These are phyloP conservation scores for Drosophila bocqueti DNA, from an alignment of 1,140 invertebrate genomes.

Conservation along the genomic window DNA sequence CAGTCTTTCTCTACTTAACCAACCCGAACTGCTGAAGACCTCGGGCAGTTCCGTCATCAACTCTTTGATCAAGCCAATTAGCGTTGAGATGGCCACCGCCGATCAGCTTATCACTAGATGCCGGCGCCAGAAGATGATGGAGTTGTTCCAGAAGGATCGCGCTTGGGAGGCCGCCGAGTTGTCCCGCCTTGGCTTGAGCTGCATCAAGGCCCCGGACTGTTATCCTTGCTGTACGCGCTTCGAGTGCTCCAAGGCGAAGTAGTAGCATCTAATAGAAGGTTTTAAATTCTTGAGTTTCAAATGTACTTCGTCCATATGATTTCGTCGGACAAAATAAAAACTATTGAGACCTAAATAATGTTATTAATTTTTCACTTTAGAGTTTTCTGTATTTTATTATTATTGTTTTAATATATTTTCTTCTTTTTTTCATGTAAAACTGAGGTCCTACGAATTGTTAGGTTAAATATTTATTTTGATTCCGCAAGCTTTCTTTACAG, in stretches of 20 bases:
- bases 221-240: conserved; percentile 26
- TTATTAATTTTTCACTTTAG: background rate
- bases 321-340: background rate
- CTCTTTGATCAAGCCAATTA: conserved; percentile 39
- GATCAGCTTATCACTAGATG: conserved; percentile 16
- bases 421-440: background rate
- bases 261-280: background rate
- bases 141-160: conserved; percentile 42
- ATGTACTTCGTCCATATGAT: background rate
- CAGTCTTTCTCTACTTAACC: conserved; percentile 46
- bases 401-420: background rate
- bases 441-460: background rate
- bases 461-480: background rate
- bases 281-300: background rate
- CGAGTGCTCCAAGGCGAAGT: conserved; percentile 24
- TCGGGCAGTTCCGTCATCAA: conserved; percentile 26
- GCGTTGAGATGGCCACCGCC: conserved; percentile 41
- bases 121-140: conserved; percentile 35
- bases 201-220: conserved; percentile 15
- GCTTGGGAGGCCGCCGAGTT: conserved; percentile 32
- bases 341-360: background rate
- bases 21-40: conserved; percentile 26
- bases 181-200: conserved; percentile 12
- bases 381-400: background rate
- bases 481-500: background rate